Conservation (phyloP, 1,140 invertebrate species). For the Drosophila kanapiae region DNA sequence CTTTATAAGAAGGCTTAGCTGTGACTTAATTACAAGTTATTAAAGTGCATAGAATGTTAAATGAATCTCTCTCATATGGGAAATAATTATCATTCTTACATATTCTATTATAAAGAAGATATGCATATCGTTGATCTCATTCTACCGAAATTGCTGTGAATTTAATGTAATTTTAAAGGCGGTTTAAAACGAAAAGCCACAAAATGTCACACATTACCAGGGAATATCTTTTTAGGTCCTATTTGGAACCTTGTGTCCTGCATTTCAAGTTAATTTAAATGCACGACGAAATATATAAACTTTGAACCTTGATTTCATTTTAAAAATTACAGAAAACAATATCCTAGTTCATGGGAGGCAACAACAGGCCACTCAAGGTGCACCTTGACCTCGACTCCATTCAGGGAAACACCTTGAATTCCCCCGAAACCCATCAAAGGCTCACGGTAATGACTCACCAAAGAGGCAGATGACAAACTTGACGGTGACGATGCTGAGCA, state of each 20-base stretch:
- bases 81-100: too few species aligned
- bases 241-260: too few species aligned
- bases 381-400: slow-evolving; percentile 3
- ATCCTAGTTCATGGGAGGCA: too few species aligned
- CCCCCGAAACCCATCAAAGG: neutral
- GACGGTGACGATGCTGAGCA: slow-evolving; percentile 86
- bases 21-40: too few species aligned
- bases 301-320: neutral
- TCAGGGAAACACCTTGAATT: neutral
- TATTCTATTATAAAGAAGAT: too few species aligned
- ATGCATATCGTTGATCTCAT: too few species aligned
- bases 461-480: slow-evolving; percentile 88
- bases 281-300: neutral
- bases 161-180: neutral
- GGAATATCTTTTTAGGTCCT: neutral
- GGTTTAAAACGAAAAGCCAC: neutral
- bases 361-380: neutral
- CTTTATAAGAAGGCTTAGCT: neutral
- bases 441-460: slow-evolving; percentile 85
- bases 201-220: too few species aligned
- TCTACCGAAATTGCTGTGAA: neutral
- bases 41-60: too few species aligned
- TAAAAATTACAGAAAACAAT: too few species aligned
- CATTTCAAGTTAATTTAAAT: too few species aligned
- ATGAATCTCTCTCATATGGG: too few species aligned